Evolutionary conservation across 2,888 invertebrate species (phyloP).

Genomic region (Drosophila kanekoi): DNA sequence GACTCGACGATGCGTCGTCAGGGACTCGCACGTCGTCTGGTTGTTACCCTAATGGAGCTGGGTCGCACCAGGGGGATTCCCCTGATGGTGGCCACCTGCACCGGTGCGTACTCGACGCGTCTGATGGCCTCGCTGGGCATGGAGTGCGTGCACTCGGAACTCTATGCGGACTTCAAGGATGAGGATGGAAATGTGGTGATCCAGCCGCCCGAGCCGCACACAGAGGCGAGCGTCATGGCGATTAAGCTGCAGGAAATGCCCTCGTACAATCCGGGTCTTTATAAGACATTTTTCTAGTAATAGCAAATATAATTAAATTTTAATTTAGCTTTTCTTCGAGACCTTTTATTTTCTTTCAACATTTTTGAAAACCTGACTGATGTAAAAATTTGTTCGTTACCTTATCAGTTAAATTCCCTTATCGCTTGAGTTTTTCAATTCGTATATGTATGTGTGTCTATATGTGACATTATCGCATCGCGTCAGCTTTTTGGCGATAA

Average conservation of each 20-base stretch:
- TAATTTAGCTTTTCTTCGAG: not conserved
- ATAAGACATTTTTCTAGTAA: slow-evolving; percentile 20
- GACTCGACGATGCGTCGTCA: slow-evolving; percentile 53
- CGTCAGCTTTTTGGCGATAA: not conserved
- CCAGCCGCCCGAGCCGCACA: slow-evolving; percentile 63
- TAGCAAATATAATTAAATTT: not conserved
- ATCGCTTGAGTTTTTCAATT: too few species aligned
- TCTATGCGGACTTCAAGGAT: slow-evolving; percentile 67
- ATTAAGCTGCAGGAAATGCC: slow-evolving; percentile 20
- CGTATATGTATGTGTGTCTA: too few species aligned
- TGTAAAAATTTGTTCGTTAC: too few species aligned
- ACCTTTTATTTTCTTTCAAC: not conserved
- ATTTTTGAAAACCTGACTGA: too few species aligned
- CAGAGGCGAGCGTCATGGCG: slow-evolving; percentile 27
- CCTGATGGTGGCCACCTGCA: slow-evolving; percentile 67
- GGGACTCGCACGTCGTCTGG: slow-evolving; percentile 66
- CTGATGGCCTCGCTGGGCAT: slow-evolving; percentile 63
- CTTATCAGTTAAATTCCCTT: too few species aligned
- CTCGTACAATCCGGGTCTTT: slow-evolving; percentile 15
- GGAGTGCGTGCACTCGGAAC: slow-evolving; percentile 53
- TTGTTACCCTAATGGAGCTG: slow-evolving; percentile 57
- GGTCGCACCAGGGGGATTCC: slow-evolving; percentile 61
- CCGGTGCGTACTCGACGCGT: slow-evolving; percentile 66
- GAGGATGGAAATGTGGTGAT: slow-evolving; percentile 56
- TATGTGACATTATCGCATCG: not conserved